Conservation (phyloP, 2,888 invertebrate species). For the Chloromyia formosa region DNA sequence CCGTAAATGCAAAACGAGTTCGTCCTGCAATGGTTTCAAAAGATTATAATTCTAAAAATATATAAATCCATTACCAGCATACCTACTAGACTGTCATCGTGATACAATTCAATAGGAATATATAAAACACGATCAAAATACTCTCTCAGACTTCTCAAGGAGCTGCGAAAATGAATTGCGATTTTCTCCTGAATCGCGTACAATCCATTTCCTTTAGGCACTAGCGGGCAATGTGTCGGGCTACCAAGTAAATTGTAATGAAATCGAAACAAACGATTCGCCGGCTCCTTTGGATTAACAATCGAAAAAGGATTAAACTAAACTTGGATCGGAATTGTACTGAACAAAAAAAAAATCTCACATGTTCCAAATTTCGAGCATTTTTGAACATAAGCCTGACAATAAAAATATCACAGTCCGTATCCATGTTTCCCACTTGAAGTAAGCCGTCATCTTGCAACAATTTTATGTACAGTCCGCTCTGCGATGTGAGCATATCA, state of each 20-base stretch:
- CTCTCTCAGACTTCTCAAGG: slow-evolving; percentile 60
- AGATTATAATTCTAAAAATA: not conserved
- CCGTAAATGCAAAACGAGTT: slow-evolving; percentile 55
- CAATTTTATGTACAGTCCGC: slow-evolving; percentile 59
- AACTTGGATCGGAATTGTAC: not conserved
- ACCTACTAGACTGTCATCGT: slow-evolving; percentile 61
- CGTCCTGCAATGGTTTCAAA: slow-evolving; percentile 52
- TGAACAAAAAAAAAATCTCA: not conserved
- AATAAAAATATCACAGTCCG: slow-evolving; percentile 59
- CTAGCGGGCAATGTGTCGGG: slow-evolving; percentile 56
- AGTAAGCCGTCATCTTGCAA: slow-evolving; percentile 59
- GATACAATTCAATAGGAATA: slow-evolving; percentile 64
- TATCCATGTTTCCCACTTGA: slow-evolving; percentile 59
- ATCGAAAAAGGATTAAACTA: slow-evolving; percentile 51
- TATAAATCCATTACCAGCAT: no score
- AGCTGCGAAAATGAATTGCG: slow-evolving; percentile 64
- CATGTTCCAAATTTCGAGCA: slow-evolving; percentile 55
- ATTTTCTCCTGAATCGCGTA: slow-evolving; percentile 64
- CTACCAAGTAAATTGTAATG: slow-evolving; percentile 60
- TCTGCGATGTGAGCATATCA: slow-evolving; percentile 60
- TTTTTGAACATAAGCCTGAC: slow-evolving; percentile 57
- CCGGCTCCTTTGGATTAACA: slow-evolving; percentile 51
- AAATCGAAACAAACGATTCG: slow-evolving; percentile 50
- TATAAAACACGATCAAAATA: slow-evolving; percentile 65
- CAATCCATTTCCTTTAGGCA: slow-evolving; percentile 56